Evolutionary conservation across 1,140 invertebrate species (phyloP), one percentile per base, ranked within the genome.

Genomic region (Oryzaephilus surinamensis): DNA sequence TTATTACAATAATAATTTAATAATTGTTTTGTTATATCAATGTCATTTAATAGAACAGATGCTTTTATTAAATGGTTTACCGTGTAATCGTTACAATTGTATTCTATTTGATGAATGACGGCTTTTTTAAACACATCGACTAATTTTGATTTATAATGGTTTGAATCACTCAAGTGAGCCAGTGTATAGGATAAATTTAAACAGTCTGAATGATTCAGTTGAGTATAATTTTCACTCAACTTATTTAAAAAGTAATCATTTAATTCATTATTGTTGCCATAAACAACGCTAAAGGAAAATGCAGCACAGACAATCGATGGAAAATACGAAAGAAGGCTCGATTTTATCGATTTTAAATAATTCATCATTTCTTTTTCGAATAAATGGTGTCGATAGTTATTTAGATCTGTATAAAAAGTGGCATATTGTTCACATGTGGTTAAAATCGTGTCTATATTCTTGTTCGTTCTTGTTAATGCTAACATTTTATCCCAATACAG

Each of bases 331-430:
- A 55, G 43, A n/a, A 54, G 40, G 16, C 57, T 60, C 30, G 50
- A 41, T 18, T 63, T 52, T 1, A 71, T 52, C 29, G 62, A 53
- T 32, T 64, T 45, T 18, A 71, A 51, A 34, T 63, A 30, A 8
- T 55, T 48, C 28, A 61, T 53, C 4, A 72, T 30, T 19, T 47
- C 46, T 6, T 57, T 58, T 40, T 74, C 72, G 30, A 73, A 52
- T 3, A 53, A 38, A 1, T 45, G 30, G 43, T 67, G 58, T 46
- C 70, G 67, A 3, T 61, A 66, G 7, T 63, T 63, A 8, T 62
- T 57, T 4, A 70, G 45, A 40, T 70, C 67, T 6, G 60, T 64
- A 41, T 66, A 67, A 38, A 72, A 73, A 53, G 66, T 61, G 54
- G 72, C 64, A 42, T 74, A 74, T 14, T 61, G 64, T 36, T 67